Base-by-base conservation (phyloP, 2,888 invertebrate species). In the Endotricha flammealis region DNA sequence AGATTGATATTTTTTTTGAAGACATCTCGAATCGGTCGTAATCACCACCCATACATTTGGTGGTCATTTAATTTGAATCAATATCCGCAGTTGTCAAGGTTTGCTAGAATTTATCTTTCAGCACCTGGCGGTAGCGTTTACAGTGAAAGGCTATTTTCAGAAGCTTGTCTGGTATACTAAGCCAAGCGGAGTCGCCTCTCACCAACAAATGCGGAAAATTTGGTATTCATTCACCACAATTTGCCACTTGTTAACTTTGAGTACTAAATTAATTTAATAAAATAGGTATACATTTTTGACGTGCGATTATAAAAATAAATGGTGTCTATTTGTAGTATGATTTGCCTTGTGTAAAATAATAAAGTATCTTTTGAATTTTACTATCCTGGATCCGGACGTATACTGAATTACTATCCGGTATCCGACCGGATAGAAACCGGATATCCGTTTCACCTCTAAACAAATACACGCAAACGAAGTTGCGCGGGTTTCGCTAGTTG, bases 171-270 rank as follows among this genome's bases (percentile, higher is more conserved):
- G 12, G 28, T 50, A 25, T 51, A 50, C 29, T 38, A 50, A 39
- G 39, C 30, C 20, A 46, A 48, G 41, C 40, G 41, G 7, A 49
- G 29, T 41, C 38, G 36, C 31, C 30, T 50, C 8, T 30, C 42
- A 23, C 38, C 20, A 36, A 50, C 20, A 36, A 50, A 40, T 27
- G 42, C 46, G 4, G 46, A 48, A 28, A 41, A 42, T 14, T 33
- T 47, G n/a, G 42, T 47, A 14, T 50, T 47, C 14, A 39, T 50
- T 25, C 45, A 43, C 27, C 36, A 41, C 29, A 44, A 44, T 41
- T 44, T 46, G 30, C 43, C 46, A 28, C 32, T 46, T 22, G 36
- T 50, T 25, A 37, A 44, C 38, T 45, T 33, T 38, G 36, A 44
- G 32, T 41, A 41, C 11, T 36, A 36, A 42, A 4, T 28, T 13